A percentile compares a stretch with the other conserved stretches of the same genome.
Conservation (phyloP, 35 echinoderm and acorn worm species). For the Holothuria glaberrima region DNA sequence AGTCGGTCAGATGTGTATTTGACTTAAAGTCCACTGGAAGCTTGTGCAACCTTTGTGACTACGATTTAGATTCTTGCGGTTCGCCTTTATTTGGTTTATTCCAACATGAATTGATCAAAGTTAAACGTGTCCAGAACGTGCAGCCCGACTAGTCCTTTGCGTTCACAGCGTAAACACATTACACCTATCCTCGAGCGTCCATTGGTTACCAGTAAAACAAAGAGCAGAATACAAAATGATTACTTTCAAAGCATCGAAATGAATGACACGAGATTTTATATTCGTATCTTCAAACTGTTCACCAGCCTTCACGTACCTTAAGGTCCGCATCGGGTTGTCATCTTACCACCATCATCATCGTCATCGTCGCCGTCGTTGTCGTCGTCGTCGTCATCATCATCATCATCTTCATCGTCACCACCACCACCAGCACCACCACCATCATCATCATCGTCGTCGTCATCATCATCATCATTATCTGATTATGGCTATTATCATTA, state of each 20-base stretch:
- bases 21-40: constrained; percentile 1
- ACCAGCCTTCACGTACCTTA: neutral
- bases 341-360: too few relatives aligned
- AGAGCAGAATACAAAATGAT: constrained; percentile 8
- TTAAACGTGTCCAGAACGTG: constrained; percentile 38
- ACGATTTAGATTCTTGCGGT: constrained; percentile 34
- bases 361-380: too few relatives aligned
- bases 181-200: constrained; percentile 13
- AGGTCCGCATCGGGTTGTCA: too few relatives aligned
- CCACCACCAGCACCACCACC: too few relatives aligned
- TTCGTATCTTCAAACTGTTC: neutral
- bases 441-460: too few relatives aligned
- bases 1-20: neutral
- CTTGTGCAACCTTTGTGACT: constrained; percentile 54
- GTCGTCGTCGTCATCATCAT: too few relatives aligned
- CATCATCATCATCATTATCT: too few relatives aligned
- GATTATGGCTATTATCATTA: too few relatives aligned
- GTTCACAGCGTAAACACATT: neutral
- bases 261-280: neutral
- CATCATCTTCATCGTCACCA: too few relatives aligned
- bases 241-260: neutral
- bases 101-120: constrained; percentile 5
- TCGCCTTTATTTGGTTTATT: constrained; percentile 38
- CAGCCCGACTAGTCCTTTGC: constrained; percentile 40
- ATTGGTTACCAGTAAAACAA: constrained; percentile 22